These are phyloP conservation scores for Hypotaenidia philippensis DNA, from an alignment of 2,797 vertebrate species.

Conservation along the genomic window DNA sequence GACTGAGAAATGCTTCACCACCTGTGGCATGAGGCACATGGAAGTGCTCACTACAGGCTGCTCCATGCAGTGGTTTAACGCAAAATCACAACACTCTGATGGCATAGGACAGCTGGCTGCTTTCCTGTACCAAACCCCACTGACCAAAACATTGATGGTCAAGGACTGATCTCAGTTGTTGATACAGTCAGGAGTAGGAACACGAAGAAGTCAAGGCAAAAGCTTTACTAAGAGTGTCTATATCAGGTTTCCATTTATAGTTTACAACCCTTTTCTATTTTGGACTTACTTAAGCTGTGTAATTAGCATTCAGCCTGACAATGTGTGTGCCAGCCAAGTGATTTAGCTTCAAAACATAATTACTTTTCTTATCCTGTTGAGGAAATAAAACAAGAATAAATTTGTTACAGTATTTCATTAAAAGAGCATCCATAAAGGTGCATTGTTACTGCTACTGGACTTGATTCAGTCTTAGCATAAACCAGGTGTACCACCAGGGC, in stretches of 20 bases:
- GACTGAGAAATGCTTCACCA: background rate
- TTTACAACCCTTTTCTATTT: background rate
- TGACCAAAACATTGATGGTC: background rate
- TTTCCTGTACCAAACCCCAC: background rate
- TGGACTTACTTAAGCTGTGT: constrained; percentile 4
- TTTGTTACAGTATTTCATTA: background rate
- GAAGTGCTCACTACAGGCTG: background rate
- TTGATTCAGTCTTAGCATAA: background rate
- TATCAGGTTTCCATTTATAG: background rate
- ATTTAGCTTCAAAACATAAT: constrained; percentile 38
- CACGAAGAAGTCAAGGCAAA: background rate
- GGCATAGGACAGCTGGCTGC: background rate
- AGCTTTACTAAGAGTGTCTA: background rate
- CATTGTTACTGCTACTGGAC: background rate
- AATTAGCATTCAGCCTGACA: background rate
- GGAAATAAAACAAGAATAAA: constrained; percentile 27
- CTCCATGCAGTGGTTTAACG: rapidly evolving
- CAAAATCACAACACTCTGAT: background rate
- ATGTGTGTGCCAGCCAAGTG: background rate
- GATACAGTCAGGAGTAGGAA: background rate
- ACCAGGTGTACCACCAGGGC: background rate
- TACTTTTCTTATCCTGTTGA: background rate
- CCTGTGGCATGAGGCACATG: background rate
- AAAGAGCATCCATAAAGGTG: background rate
- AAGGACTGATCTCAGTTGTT: background rate